Percentiles rank a stretch among this genome's conserved stretches.
These are phyloP conservation scores for Catocala nupta DNA, from an alignment of 2,888 invertebrate genomes.

Conservation along the genomic window DNA sequence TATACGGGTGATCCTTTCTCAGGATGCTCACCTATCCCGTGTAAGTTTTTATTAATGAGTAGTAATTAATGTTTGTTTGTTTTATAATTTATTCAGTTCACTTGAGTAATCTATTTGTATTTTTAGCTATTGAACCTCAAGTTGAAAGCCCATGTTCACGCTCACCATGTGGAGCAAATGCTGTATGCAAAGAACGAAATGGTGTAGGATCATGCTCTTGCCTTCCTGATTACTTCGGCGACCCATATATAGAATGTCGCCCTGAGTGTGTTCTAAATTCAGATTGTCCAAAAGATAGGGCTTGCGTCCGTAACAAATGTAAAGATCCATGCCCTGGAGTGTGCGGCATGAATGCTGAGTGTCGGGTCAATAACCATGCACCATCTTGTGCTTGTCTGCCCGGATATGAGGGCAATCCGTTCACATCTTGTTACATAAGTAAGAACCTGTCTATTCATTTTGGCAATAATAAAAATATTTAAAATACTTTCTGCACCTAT, in stretches of 20 bases:
- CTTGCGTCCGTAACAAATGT: constrained; percentile 95
- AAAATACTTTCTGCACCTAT: background rate
- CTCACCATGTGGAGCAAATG: constrained; percentile 95
- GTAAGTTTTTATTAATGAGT: constrained; percentile 77
- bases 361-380: constrained; percentile 93
- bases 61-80: background rate
- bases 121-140: constrained; percentile 86
- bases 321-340: constrained; percentile 94
- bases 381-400: constrained; percentile 92
- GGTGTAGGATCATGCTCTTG: constrained; percentile 94
- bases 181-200: constrained; percentile 93
- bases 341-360: constrained; percentile 94
- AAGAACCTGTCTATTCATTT: constrained; percentile 40
- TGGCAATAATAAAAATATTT: background rate
- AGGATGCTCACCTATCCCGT: constrained; percentile 89
- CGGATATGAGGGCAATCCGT: constrained; percentile 93
- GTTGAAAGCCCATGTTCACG: constrained; percentile 90
- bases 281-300: constrained; percentile 92
- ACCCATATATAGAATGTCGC: constrained; percentile 94
- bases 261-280: constrained; percentile 96
- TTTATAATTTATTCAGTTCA: background rate
- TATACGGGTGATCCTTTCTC: constrained; percentile 93
- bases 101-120: constrained; percentile 25
- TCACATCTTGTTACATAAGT: constrained; percentile 90
- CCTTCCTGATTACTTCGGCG: constrained; percentile 93